Percentiles rank a stretch among this genome's conserved stretches.
Conservation (phyloP, 1,140 invertebrate genomes). For the Polypedilum vanderplanki region DNA sequence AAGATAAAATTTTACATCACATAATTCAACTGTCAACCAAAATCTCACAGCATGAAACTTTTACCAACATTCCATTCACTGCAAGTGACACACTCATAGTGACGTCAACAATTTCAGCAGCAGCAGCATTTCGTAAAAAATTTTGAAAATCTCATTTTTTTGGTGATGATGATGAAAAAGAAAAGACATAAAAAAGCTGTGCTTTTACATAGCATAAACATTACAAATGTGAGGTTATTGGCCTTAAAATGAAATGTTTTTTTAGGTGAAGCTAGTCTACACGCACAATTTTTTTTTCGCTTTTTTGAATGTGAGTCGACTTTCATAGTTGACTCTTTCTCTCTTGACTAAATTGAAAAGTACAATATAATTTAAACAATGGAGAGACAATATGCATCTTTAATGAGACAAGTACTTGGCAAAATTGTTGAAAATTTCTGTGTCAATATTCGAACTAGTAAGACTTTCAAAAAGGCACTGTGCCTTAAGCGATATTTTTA, state of each 20-base stretch:
- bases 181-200: neutral
- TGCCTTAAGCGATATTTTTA: slow-evolving; percentile 1
- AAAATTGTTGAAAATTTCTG: neutral
- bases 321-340: slow-evolving; percentile 9
- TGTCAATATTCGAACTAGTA: neutral
- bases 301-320: neutral
- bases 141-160: too few species aligned
- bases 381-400: neutral
- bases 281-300: neutral
- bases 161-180: too few species aligned
- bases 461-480: neutral
- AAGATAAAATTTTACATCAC: too few species aligned
- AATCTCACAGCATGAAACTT: too few species aligned
- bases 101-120: neutral
- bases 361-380: too few species aligned
- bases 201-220: slow-evolving; percentile 8
- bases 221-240: slow-evolving; percentile 1
- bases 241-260: slow-evolving; percentile 8
- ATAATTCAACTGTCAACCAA: too few species aligned
- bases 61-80: neutral
- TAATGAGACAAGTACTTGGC: neutral
- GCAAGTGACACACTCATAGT: neutral
- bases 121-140: too few species aligned
- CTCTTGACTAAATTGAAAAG: neutral
- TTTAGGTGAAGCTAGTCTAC: slow-evolving; percentile 3